Evolutionary conservation across 2,113 vertebrate genomes (phyloP), one percentile per base, ranked within the genome.

Genomic region (Proterorhinus semilunaris): DNA sequence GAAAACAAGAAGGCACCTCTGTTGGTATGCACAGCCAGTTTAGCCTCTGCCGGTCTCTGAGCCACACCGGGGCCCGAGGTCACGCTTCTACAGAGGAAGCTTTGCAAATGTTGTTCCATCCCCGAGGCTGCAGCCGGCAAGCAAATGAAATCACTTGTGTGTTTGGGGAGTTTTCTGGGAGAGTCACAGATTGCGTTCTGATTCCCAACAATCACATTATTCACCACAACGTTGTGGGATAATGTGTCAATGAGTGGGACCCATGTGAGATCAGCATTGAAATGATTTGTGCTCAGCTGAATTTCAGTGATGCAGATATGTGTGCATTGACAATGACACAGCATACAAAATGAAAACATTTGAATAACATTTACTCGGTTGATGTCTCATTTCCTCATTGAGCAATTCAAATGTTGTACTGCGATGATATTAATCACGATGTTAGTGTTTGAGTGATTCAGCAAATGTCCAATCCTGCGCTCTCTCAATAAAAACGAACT

Each of bases 21-120:
- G 58, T 89, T 84, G 83, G 82, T 83, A 89, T 90, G 87, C 83
- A 84, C 63, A 82, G 80, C 63, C 73, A 74, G 88, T 85, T 86
- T 66, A 76, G 74, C 68, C 65, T 57, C 73, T 58, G 21, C 54
- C 74, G 17, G 63, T 81, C 55, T 74, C 51, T 78, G 74, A 62
- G 73, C 68, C 21, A 75, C 59, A 74, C 74, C 62, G n/a, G 17
- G 65, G 67, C 80, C 68, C 87, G 85, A 88, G 88, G 88, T 91
- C 81, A 84, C 12, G 63, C 69, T 76, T 74, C 70, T 66, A 74
- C 68, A 58, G 65, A 74, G 46, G 44, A 74, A 72, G 72, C 62
- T 80, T 63, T 43, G 49, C 68, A 83, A 86, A 86, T 84, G 77
- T 77, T 88, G 66, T 66, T 84, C 54, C 51, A 63, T 61, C 72